phyloP scores from a whole-genome alignment of 2,113 vertebrate genomes.

The Eublepharis macularius region DNA sequence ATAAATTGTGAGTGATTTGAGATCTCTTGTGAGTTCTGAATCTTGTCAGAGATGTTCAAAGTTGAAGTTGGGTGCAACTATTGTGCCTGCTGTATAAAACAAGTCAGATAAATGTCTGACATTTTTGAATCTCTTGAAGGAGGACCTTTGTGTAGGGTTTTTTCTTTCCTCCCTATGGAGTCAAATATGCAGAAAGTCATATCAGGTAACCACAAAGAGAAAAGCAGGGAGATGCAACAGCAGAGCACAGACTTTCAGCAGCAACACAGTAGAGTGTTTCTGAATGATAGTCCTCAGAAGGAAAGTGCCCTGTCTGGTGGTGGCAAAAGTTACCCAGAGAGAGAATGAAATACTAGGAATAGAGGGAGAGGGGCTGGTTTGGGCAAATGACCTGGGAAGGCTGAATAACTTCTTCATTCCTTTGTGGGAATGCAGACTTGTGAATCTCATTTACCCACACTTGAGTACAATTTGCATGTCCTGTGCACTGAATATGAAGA shows the following conservation, averaged over 20 bases:
- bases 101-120: slow-evolving; percentile 15
- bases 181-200: slow-evolving; percentile 16
- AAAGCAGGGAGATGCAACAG: too few species aligned
- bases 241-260: too few species aligned
- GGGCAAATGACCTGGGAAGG: too few species aligned
- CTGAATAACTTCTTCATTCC: too few species aligned
- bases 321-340: too few species aligned
- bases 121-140: slow-evolving; percentile 10
- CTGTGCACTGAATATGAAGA: neutral
- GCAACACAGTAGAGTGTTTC: too few species aligned
- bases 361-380: too few species aligned
- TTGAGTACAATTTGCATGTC: neutral
- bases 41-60: neutral
- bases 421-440: neutral
- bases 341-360: too few species aligned
- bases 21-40: neutral
- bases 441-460: slow-evolving; percentile 11
- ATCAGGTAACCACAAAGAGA: too few species aligned
- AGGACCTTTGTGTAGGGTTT: too few species aligned
- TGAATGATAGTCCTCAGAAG: too few species aligned
- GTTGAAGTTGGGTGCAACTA: neutral
- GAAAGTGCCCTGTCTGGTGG: too few species aligned
- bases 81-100: slow-evolving; percentile 3
- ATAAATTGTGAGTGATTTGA: slow-evolving; percentile 17
- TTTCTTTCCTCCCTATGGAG: neutral